Base-by-base conservation (phyloP, 2,113 vertebrate species). In the Vidua chalybeata region DNA sequence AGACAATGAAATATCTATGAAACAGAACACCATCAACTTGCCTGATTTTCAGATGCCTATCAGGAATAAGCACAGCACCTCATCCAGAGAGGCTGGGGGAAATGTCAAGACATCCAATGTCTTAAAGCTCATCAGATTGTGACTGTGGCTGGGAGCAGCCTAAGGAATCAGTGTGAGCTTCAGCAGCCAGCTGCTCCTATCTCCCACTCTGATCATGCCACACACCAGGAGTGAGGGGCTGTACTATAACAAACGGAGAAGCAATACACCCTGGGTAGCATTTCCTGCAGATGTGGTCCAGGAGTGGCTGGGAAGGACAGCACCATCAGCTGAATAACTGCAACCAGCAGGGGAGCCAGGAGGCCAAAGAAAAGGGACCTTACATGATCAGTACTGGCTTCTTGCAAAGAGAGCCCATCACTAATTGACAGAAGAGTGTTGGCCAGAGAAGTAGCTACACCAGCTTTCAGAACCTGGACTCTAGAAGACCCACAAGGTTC, bases 241-340 rank as follows among this genome's bases (percentile, higher is more conserved):
- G 3, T 3, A 2, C 24, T 43, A 1, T 2, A 23, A 30, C 9
- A 6, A 14, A 37, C 31, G 52, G 56, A 74, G 52, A 15, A 69
- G 31, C 0, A 0, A 41, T 8, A 33, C 3, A 46, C 15, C 3
- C 37, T 18, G 64, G 22, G 8, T 15, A 41, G 37, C 15, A 26
- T 52, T 35, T 81, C 73, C 13, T 33, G 52, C 39, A 31, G 54
- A 37, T 7, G 19, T 46, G 13, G 30, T 15, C 46, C 33, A 52
- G 33, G 33, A 64, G 35, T 43, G 63, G 15, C 33, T 84, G 69
- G 69, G 43, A 71, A 61, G 43, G 59, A 28, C 69, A 84, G 28
- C n/a, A 27, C 14, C 55, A 68, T 10, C 56, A 52, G 52, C 15
- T 37, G 39, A 64, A 6, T 22, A 51, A 55, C 9, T n/a, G 54